phyloP scores from a whole-genome alignment of 2,888 invertebrate genomes.

The Xestobium rufovillosum region DNA sequence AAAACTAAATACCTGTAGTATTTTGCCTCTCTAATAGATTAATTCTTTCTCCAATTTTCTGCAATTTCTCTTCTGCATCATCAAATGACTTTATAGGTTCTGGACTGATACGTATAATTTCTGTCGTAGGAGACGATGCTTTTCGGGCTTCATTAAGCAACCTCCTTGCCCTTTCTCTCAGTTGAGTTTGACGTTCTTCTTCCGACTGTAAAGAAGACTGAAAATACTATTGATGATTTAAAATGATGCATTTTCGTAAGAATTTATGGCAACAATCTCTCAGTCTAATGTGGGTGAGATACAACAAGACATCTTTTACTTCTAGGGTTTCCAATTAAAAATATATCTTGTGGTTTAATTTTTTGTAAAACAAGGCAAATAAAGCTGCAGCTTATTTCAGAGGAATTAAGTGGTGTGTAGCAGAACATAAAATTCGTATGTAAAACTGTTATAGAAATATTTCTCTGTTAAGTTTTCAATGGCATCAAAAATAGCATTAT shows the following conservation, averaged over 20 bases:
- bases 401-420: too few species aligned
- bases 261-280: conserved; percentile 9
- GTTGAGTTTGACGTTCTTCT: conserved; percentile 77
- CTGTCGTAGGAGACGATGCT: conserved; percentile 44
- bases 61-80: conserved; percentile 31
- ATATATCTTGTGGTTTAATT: too few species aligned
- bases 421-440: too few species aligned
- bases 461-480: too few species aligned
- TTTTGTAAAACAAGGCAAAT: too few species aligned
- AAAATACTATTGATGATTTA: conserved; percentile 6
- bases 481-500: too few species aligned
- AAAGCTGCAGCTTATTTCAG: too few species aligned
- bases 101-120: conserved; percentile 39
- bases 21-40: conserved; percentile 26
- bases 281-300: too few species aligned
- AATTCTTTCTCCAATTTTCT: conserved; percentile 19
- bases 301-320: too few species aligned
- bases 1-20: conserved; percentile 27
- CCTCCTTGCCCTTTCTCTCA: conserved; percentile 81
- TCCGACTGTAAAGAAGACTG: conserved; percentile 54
- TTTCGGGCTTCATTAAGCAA: conserved; percentile 80
- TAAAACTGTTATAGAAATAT: too few species aligned
- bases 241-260: background rate
- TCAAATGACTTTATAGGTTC: conserved; percentile 30
- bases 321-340: too few species aligned